These are phyloP conservation scores for Leptinotarsa defecta DNA, from an alignment of 1,140 invertebrate species.

Conservation along the genomic window DNA sequence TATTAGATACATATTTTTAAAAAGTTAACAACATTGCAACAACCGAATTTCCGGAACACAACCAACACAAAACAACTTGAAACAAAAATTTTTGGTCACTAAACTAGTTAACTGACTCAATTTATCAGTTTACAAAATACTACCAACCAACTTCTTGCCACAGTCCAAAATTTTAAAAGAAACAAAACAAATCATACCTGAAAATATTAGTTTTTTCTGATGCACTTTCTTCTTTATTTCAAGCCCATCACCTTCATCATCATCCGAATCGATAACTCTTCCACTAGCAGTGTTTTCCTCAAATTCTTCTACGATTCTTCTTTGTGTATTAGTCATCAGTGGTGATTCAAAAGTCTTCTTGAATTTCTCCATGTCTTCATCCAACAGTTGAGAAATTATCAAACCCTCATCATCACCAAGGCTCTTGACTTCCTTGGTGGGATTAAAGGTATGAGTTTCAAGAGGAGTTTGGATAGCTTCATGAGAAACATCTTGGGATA, in stretches of 20 bases:
- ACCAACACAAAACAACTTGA: too few relatives aligned
- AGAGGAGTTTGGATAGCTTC: background rate
- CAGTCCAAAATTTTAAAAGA: background rate
- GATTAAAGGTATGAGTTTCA: background rate
- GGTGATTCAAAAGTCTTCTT: constrained; percentile 53
- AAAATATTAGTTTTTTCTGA: constrained; percentile 44
- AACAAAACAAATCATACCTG: constrained; percentile 31
- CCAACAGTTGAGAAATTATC: constrained; percentile 51
- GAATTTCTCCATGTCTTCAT: constrained; percentile 52
- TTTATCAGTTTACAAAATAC: too few relatives aligned
- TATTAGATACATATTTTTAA: too few relatives aligned
- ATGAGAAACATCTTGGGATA: constrained; percentile 27
- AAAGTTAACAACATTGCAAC: too few relatives aligned
- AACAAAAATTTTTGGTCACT: too few relatives aligned
- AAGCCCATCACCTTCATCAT: constrained; percentile 40
- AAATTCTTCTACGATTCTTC: constrained; percentile 32
- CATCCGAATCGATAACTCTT: constrained; percentile 49
- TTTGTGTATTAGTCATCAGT: constrained; percentile 13
- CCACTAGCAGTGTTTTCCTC: constrained; percentile 41
- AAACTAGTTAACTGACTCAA: too few relatives aligned
- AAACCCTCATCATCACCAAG: constrained; percentile 47
- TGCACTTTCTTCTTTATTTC: constrained; percentile 35
- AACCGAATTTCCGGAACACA: too few relatives aligned
- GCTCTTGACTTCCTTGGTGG: constrained; percentile 41
- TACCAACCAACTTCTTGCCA: background rate